Conservation (phyloP, 30 jellyfish, hydroid and myxozoan genomes). For the Aurelia coerulea region DNA sequence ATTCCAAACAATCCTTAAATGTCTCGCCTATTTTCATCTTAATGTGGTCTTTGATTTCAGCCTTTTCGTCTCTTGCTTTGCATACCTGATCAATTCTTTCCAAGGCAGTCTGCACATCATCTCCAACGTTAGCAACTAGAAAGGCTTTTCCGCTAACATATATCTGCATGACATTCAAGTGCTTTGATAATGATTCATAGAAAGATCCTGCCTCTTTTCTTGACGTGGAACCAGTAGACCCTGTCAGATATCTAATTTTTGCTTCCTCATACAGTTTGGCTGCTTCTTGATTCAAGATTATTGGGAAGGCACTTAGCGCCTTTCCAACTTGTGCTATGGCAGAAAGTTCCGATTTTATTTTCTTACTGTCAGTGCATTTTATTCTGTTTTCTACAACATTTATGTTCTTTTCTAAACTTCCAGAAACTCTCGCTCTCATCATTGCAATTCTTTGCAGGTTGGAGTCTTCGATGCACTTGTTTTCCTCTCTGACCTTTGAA, state of each 20-base stretch:
- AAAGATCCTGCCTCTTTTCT: conserved; percentile 8
- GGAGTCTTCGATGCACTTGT: conserved; percentile 10
- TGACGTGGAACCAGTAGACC: conserved; percentile 2
- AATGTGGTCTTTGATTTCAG: too few relatives aligned
- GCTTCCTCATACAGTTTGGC: conserved; percentile 3
- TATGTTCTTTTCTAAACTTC: background rate
- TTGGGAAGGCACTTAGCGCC: background rate
- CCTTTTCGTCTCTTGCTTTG: too few relatives aligned
- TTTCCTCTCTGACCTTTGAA: conserved; percentile 6
- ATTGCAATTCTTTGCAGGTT: conserved; percentile 12
- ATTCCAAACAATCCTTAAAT: too few relatives aligned
- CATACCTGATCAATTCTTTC: too few relatives aligned
- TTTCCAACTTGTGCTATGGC: conserved; percentile 3
- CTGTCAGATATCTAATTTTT: background rate
- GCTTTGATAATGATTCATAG: too few relatives aligned
- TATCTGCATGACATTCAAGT: too few relatives aligned
- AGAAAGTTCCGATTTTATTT: background rate
- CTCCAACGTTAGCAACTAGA: too few relatives aligned
- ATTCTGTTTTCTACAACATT: background rate
- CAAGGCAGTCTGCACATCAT: too few relatives aligned
- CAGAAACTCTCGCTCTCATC: conserved; percentile 15
- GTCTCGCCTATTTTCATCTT: too few relatives aligned
- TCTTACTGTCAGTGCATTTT: background rate
- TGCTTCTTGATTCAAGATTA: conserved; percentile 9
- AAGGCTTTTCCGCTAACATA: too few relatives aligned